phyloP scores from a whole-genome alignment of 2,113 vertebrate genomes.

The Catharus fuscescens region DNA sequence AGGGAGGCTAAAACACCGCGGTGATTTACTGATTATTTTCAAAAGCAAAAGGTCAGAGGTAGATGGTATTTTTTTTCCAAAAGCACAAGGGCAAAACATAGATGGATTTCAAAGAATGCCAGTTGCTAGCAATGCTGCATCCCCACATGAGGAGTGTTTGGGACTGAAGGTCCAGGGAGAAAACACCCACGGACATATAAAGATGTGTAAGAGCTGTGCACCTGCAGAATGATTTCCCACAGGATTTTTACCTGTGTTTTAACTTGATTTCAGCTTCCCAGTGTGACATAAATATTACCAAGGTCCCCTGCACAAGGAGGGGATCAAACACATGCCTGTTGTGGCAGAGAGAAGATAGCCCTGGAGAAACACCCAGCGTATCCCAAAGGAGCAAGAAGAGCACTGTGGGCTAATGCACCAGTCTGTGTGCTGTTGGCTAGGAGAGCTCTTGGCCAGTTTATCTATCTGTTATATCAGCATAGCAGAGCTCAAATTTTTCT shows the following conservation, averaged over 20 bases:
- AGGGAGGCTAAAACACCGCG: neutral
- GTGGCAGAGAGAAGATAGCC: neutral
- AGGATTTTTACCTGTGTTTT: neutral
- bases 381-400: neutral
- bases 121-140: neutral
- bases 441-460: neutral
- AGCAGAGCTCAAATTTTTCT: neutral
- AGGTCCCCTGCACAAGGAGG: neutral
- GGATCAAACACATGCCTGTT: neutral
- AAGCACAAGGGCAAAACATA: neutral
- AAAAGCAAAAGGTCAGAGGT: neutral
- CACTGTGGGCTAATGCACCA: rapidly evolving
- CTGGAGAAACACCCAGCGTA: neutral
- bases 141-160: neutral
- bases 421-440: neutral
- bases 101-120: neutral
- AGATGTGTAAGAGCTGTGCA: rapidly evolving
- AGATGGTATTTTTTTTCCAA: neutral
- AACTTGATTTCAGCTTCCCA: neutral
- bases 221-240: neutral
- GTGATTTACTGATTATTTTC: neutral
- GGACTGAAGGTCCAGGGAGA: neutral
- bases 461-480: neutral
- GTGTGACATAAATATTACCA: neutral
- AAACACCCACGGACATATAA: neutral